phyloP scores from a whole-genome alignment of 2,113 vertebrate genomes.

The Hypanus sabinus region DNA sequence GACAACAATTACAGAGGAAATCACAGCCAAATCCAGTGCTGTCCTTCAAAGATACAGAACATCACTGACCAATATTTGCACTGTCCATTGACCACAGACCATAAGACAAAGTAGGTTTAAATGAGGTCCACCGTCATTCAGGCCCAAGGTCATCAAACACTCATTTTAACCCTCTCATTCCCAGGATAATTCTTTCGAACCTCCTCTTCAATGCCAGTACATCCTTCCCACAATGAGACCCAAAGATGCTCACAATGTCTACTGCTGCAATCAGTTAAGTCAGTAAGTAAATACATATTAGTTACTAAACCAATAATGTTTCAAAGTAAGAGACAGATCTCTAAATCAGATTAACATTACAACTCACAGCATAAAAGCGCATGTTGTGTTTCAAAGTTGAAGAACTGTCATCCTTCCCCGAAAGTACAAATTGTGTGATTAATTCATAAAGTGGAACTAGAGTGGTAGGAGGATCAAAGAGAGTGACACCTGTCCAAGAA shows the following conservation, averaged over 20 bases:
- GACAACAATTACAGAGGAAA: neutral
- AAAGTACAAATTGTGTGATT: conserved; percentile 81
- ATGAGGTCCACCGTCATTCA: too few relatives aligned
- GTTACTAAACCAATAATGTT: neutral
- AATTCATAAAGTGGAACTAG: conserved; percentile 80
- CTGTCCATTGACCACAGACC: neutral
- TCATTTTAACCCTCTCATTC: too few relatives aligned
- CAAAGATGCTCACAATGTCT: neutral
- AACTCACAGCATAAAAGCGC: conserved; percentile 89
- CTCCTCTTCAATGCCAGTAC: too few relatives aligned
- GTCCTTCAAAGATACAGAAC: neutral
- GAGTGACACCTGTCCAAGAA: conserved; percentile 66
- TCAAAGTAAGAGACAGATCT: neutral
- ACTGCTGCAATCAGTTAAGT: neutral
- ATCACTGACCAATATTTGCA: neutral
- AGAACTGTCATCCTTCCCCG: conserved; percentile 62
- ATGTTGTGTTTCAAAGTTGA: conserved; percentile 68
- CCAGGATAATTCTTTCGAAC: too few relatives aligned
- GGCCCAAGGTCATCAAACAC: too few relatives aligned
- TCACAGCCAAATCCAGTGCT: neutral
- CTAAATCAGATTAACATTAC: rapidly evolving
- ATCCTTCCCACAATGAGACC: too few relatives aligned
- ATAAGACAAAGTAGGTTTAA: too few relatives aligned
- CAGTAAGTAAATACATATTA: neutral
- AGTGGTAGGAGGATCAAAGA: conserved; percentile 72